These are phyloP conservation scores for Diploptera punctata DNA, from an alignment of 2,888 invertebrate genomes.

Conservation along the genomic window DNA sequence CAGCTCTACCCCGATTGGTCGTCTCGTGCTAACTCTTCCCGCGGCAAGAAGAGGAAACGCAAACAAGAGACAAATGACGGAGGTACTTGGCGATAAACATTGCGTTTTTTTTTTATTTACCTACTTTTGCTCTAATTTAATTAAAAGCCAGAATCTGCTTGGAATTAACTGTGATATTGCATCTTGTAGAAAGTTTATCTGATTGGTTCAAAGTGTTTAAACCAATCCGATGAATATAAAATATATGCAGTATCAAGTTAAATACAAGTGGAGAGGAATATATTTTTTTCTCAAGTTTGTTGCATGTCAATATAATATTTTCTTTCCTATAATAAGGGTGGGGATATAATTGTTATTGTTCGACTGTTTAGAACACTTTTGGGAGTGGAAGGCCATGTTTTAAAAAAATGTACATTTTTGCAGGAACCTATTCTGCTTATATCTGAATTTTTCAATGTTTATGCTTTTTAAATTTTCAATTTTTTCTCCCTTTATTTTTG, in stretches of 20 bases:
- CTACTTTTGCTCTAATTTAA: constrained; percentile 21
- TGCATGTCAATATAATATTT: constrained; percentile 37
- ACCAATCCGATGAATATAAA: constrained; percentile 19
- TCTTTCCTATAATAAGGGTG: constrained; percentile 24
- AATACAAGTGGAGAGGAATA: constrained; percentile 34
- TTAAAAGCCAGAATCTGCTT: constrained; percentile 25
- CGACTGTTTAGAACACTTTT: constrained; percentile 10
- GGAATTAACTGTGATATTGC: constrained; percentile 35
- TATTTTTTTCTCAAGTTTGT: constrained; percentile 37
- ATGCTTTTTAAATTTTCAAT: constrained; percentile 26
- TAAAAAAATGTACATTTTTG: constrained; percentile 52
- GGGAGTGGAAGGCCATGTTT: constrained; percentile 27
- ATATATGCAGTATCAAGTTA: constrained; percentile 36
- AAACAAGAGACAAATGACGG: constrained; percentile 97
- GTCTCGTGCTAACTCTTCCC: constrained; percentile 99
- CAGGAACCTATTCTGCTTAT: constrained; percentile 48
- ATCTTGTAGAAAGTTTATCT: neutral
- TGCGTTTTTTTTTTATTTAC: constrained; percentile 21
- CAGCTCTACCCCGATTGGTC: constrained; percentile 99
- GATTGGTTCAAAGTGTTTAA: constrained; percentile 5
- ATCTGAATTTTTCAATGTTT: constrained; percentile 31
- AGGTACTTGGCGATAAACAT: constrained; percentile 69
- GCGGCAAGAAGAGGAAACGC: constrained; percentile 99
- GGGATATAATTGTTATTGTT: constrained; percentile 16
- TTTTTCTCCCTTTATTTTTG: constrained; percentile 4